These are phyloP conservation scores for Heterotis niloticus DNA, from an alignment of 2,113 vertebrate genomes.

Conservation along the genomic window DNA sequence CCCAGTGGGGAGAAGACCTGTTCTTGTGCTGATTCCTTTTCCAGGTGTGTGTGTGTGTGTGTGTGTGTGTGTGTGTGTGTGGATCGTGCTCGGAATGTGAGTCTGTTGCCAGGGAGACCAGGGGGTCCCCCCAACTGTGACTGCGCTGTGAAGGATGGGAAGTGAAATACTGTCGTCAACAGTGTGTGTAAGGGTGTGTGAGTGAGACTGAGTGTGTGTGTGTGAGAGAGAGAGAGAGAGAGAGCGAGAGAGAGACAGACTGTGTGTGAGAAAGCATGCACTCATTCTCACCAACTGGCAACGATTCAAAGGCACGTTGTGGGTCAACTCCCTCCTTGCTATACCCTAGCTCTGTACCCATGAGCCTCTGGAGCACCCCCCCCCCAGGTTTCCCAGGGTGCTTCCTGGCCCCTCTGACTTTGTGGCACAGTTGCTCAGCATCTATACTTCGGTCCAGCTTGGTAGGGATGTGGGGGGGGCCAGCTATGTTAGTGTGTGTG, in stretches of 20 bases:
- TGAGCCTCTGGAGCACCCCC: background rate
- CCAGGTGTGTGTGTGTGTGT: constrained; percentile 1
- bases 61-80: background rate
- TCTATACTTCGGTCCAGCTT: background rate
- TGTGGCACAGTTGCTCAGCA: background rate
- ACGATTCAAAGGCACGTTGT: too few species aligned
- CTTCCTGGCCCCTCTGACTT: background rate
- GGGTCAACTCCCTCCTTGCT: too few species aligned
- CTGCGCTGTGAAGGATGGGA: too few species aligned
- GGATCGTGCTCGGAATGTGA: constrained; percentile 20
- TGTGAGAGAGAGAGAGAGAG: background rate
- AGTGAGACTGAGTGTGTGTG: background rate
- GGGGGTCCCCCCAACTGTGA: background rate
- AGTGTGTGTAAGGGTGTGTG: too few species aligned
- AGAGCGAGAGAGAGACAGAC: background rate
- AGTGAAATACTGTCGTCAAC: too few species aligned
- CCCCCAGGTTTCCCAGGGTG: background rate
- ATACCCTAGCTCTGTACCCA: background rate
- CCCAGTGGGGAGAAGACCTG: background rate
- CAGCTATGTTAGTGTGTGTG: background rate
- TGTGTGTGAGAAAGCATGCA: background rate
- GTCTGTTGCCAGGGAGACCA: background rate
- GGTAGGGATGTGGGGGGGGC: background rate
- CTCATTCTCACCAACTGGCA: too few species aligned
- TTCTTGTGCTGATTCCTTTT: background rate